These are phyloP conservation scores for Zaprionus inermis DNA, from an alignment of 1,140 invertebrate genomes.

Conservation along the genomic window DNA sequence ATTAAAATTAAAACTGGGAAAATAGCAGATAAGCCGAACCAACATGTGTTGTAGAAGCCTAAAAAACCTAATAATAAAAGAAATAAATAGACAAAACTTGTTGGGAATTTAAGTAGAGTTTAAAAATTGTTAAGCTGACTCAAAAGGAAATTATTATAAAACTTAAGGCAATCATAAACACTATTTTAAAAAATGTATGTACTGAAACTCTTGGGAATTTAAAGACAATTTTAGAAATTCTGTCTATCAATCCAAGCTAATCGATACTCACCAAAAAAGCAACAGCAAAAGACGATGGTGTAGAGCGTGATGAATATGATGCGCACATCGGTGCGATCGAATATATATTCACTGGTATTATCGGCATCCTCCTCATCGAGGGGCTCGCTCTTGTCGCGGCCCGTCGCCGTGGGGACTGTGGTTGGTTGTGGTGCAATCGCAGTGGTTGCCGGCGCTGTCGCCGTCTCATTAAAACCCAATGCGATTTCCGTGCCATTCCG, in stretches of 20 bases:
- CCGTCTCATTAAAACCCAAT: conserved; percentile 43
- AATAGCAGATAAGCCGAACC: no score
- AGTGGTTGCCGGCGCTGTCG: conserved; percentile 9
- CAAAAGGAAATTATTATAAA: no score
- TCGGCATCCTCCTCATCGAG: conserved; percentile 58
- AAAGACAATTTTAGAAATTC: no score
- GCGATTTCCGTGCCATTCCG: conserved; percentile 46
- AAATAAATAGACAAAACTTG: no score
- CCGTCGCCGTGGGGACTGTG: conserved; percentile 15
- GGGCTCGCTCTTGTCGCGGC: conserved; percentile 12
- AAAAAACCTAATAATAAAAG: no score
- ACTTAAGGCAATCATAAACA: no score
- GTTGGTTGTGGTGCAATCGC: conserved; percentile 11
- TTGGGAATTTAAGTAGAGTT: no score
- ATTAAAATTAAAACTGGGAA: no score
- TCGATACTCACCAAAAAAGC: conserved; percentile 87
- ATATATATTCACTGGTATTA: conserved; percentile 85
- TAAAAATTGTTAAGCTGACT: no score
- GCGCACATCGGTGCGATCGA: conserved; percentile 86
- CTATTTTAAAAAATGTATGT: no score
- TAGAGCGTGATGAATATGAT: conserved; percentile 87
- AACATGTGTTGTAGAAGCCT: no score
- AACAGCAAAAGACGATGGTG: conserved; percentile 87
- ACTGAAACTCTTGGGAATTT: no score
- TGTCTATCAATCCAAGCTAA: background rate